phyloP scores from a whole-genome alignment of 1,140 invertebrate species.

The Temnothorax curvispinosus region DNA sequence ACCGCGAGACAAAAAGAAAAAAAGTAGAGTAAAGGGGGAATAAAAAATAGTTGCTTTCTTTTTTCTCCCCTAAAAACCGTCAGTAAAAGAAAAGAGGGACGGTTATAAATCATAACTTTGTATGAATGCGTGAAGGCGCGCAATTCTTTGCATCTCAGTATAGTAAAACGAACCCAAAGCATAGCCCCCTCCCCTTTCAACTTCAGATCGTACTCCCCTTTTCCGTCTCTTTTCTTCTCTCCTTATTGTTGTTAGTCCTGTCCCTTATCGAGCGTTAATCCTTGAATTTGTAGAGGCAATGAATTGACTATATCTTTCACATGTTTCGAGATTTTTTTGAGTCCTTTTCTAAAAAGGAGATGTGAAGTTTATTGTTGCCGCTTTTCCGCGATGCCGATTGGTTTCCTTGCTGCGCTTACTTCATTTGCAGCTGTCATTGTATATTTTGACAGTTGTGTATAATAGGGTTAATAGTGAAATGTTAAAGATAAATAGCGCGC shows the following conservation, averaged over 20 bases:
- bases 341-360: too few species aligned
- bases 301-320: slow-evolving; percentile 43
- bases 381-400: too few species aligned
- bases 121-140: slow-evolving; percentile 75
- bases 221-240: background rate
- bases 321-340: slow-evolving; percentile 30
- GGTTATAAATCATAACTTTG: slow-evolving; percentile 79
- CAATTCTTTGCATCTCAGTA: slow-evolving; percentile 57
- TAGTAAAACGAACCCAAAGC: slow-evolving; percentile 58
- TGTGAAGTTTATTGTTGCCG: too few species aligned
- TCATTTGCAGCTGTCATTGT: too few species aligned
- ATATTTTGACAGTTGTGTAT: too few species aligned
- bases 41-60: slow-evolving; percentile 58
- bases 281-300: slow-evolving; percentile 50
- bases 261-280: slow-evolving; percentile 32
- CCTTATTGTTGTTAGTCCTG: background rate
- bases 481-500: too few species aligned
- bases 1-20: background rate
- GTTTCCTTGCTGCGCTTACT: too few species aligned
- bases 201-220: background rate
- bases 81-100: slow-evolving; percentile 53
- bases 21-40: slow-evolving; percentile 12
- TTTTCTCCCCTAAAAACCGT: slow-evolving; percentile 53
- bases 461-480: too few species aligned
- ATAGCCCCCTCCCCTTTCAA: background rate